Base-by-base conservation (phyloP, 2,888 invertebrate species). In the Apamea epomidion region DNA sequence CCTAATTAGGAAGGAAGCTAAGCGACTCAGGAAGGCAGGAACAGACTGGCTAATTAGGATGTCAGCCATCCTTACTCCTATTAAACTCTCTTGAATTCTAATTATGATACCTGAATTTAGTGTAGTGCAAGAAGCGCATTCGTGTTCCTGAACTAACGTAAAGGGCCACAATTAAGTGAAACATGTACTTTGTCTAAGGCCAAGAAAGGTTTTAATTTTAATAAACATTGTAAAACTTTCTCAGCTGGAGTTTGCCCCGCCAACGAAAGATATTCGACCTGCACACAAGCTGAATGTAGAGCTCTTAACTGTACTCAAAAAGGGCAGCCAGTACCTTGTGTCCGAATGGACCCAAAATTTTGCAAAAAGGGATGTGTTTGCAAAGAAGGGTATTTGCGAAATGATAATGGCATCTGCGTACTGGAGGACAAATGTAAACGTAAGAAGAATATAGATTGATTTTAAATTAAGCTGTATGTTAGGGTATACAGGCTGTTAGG, bases 221-320 rank as follows among this genome's bases (percentile, higher is more conserved):
- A 32, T 32, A 32, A 10, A 7, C 10, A 18, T 37, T 77, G 2
- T 70, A 4, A 54, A 54, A 37, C 21, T 45, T 65, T 86, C 77
- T 2, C 72, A 91, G 92, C 89, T 69, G 80, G 37, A 77, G 83
- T 83, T 42, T 80, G 80, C 21, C 80, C 48, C 10, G 25, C 10
- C 0, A 86, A 92, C 16, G 92, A 92, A 85, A 80, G 73, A 51
- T 90, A 86, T 78, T 89, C 89, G 0, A 60, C 18, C 51, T 92
- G 92, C 73, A 82, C 78, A 29, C 87, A 91, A 85, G 85, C 73
- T 8, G 77, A 85, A 74, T 91, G 92, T 60, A 81, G 88, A 82
- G 83, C 89, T 37, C 78, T 87, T n/a, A 82, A 87, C 62, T 92
- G 92, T 70, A 73, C 81, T 7, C 87, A 91, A 64, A 81, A 78